Conservation (phyloP, 2,888 invertebrate species). For the Quadriops clusia region DNA sequence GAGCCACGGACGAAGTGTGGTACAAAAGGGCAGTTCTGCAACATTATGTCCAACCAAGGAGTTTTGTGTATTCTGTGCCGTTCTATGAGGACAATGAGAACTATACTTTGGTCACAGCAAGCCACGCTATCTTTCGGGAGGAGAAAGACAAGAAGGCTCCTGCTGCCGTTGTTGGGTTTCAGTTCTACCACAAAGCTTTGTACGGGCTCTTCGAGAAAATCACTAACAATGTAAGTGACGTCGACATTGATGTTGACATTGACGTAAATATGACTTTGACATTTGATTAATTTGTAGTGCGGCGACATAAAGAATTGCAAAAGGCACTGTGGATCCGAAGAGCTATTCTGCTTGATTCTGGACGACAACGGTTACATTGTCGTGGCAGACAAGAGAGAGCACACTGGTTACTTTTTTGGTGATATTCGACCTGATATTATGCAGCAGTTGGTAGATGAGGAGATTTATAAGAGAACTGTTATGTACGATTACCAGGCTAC, state of each 20-base stretch:
- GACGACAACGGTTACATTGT: constrained; percentile 85
- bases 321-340: constrained; percentile 50
- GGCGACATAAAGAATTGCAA: constrained; percentile 37
- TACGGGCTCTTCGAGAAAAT: constrained; percentile 69
- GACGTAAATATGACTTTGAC: too few species aligned
- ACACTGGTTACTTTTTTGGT: constrained; percentile 80
- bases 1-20: constrained; percentile 80
- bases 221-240: constrained; percentile 53
- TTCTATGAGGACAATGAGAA: constrained; percentile 43
- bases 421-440: constrained; percentile 62
- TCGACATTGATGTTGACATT: not conserved
- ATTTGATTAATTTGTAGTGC: constrained; percentile 21
- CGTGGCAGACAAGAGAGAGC: constrained; percentile 49
- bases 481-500: constrained; percentile 85
- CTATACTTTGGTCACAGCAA: constrained; percentile 68
- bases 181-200: constrained; percentile 71
- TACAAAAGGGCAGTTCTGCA: constrained; percentile 81
- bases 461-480: constrained; percentile 62
- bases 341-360: constrained; percentile 69
- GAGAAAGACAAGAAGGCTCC: constrained; percentile 42
- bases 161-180: constrained; percentile 65
- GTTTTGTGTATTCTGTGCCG: constrained; percentile 73
- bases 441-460: constrained; percentile 60
- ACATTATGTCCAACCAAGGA: constrained; percentile 62
- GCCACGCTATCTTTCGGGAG: constrained; percentile 67